Conservation (phyloP, 2,113 vertebrate species). For the Sterrhoptilus dennistouni region DNA sequence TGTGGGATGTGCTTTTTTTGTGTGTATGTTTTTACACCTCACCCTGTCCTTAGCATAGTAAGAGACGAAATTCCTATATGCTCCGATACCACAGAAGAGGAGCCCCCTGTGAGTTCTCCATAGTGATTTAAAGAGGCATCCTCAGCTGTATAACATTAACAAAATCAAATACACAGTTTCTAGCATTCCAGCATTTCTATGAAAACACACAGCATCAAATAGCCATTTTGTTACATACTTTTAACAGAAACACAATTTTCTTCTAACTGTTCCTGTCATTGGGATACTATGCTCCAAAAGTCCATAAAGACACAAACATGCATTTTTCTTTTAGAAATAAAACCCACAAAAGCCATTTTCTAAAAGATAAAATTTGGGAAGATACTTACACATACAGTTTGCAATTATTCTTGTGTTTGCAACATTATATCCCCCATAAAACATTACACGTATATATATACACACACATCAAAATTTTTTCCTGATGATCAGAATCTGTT, state of each 20-base stretch:
- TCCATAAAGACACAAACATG: background rate
- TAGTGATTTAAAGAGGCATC: slow-evolving; percentile 68
- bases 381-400: slow-evolving; percentile 79
- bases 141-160: slow-evolving; percentile 56
- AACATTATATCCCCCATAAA: slow-evolving; percentile 54
- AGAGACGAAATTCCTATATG: slow-evolving; percentile 55
- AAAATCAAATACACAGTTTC: slow-evolving; percentile 40
- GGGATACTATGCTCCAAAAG: slow-evolving; percentile 21
- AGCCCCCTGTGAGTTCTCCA: slow-evolving; percentile 18
- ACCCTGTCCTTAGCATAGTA: slow-evolving; percentile 57
- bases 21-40: slow-evolving; percentile 70
- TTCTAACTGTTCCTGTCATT: background rate
- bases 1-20: slow-evolving; percentile 66
- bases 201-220: slow-evolving; percentile 37
- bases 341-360: slow-evolving; percentile 5
- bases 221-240: slow-evolving; percentile 51
- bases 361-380: slow-evolving; percentile 54
- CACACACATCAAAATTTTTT: background rate
- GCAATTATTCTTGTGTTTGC: slow-evolving; percentile 69
- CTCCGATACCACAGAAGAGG: slow-evolving; percentile 28
- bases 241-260: slow-evolving; percentile 37
- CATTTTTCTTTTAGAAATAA: slow-evolving; percentile 31
- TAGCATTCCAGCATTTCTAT: background rate
- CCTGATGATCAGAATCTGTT: slow-evolving; percentile 54
- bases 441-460: background rate